Percentiles rank a stretch among this genome's conserved stretches.
phyloP scores from a whole-genome alignment of 2,113 vertebrate species.

The Conger conger region DNA sequence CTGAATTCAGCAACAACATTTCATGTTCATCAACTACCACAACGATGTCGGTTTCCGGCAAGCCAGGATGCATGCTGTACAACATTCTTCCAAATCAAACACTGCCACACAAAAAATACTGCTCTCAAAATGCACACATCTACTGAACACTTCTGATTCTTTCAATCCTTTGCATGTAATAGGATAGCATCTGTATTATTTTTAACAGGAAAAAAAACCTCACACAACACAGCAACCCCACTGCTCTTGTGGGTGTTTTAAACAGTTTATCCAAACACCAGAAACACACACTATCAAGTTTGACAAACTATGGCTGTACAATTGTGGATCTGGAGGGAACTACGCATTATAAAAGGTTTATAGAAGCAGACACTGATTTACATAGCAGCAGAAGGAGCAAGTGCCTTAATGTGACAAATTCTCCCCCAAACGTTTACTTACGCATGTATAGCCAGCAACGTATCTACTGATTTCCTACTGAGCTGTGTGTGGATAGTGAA shows the following conservation, averaged over 20 bases:
- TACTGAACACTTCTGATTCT: not conserved
- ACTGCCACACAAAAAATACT: not conserved
- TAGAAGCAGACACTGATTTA: not conserved
- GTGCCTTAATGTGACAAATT: not conserved
- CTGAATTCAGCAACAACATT: not conserved
- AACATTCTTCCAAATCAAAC: not conserved
- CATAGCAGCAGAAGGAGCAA: not conserved
- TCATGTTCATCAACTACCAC: not conserved
- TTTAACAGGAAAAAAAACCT: not conserved
- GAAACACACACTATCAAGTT: not conserved
- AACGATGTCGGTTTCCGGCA: not conserved
- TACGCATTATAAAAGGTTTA: not conserved
- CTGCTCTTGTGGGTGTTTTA: not conserved
- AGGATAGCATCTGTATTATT: not conserved
- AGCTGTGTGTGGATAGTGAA: not conserved
- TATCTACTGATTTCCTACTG: not conserved
- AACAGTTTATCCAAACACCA: not conserved
- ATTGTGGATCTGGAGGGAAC: not conserved
- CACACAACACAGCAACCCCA: not conserved
- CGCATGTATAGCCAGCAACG: not conserved
- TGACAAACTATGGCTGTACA: not conserved
- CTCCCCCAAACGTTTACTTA: not conserved
- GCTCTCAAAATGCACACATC: not conserved
- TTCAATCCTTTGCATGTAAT: not conserved
- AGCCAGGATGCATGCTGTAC: not conserved